Evolutionary conservation across 2,113 vertebrate genomes (phyloP), one percentile per base, ranked within the genome.

Genomic region (Microtus montanus): DNA sequence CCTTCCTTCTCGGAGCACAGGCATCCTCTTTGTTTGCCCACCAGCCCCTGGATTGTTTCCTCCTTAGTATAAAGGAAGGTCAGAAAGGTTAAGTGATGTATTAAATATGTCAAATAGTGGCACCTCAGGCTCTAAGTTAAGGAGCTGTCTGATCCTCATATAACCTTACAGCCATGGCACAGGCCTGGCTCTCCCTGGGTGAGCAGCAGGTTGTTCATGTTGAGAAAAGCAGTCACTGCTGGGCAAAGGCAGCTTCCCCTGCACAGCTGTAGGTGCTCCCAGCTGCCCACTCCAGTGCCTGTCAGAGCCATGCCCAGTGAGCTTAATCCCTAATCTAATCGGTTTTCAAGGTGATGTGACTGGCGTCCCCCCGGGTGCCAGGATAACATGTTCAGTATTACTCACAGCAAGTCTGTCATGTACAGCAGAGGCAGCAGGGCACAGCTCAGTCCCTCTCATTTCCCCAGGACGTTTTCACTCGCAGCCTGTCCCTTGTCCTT

Each of bases 261-360:
- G 28, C n/a, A 35, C 0, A 17, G 90, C 80, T 22, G 20, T 15
- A 41, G 41, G 61, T 71, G 73, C 3, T 52, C 44, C 64, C 13
- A n/a, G 38, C 63, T 38, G 44, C 47, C 19, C 68, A 8, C 5
- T 22, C n/a, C 86, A 77, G 8, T 35, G 49, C 49, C 90, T 88
- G 14, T 26, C 63, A 47, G 89, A 52, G 74, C 49, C 0, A 4
- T 87, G 71, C 86, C 1, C 7, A 73, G 12, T 41, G n/a, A 3
- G 15, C 22, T 93, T 90, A 94, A 95, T 90, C 77, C 64, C 38
- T 19, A 61, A 19, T 94, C 26, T 87, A 38, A 90, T 94, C 88
- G 77, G 84, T 80, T 92, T 73, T 80, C 92, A 49, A 64, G 77
- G n/a, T 78, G 35, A 88, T 7, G 20, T 30, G 61, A 77, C 49